phyloP scores from a whole-genome alignment of 1,140 invertebrate species.

The Archegozetes longisetosus region DNA sequence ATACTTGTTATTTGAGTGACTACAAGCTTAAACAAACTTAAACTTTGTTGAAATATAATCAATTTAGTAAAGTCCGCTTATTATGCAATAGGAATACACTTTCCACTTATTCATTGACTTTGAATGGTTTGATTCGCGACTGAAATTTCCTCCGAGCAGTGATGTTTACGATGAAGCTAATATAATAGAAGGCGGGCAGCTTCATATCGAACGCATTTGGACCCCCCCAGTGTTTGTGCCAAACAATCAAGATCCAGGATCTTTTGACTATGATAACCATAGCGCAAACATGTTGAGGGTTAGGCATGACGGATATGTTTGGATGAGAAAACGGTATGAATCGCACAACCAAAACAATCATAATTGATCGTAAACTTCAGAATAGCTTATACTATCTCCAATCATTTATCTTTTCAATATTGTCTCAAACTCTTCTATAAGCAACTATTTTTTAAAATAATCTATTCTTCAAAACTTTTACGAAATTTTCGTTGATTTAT shows the following conservation, averaged over 20 bases:
- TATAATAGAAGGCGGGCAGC: background rate
- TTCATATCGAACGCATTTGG: slow-evolving; percentile 15
- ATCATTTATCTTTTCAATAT: too few species aligned
- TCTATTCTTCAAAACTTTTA: too few species aligned
- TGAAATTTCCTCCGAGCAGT: background rate
- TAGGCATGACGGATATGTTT: background rate
- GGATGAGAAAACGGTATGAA: slow-evolving; percentile 5
- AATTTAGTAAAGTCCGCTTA: background rate
- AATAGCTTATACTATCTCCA: too few species aligned
- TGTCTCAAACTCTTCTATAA: too few species aligned
- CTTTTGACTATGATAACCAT: slow-evolving; percentile 1
- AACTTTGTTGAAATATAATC: background rate
- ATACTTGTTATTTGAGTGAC: background rate
- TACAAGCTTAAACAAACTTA: background rate
- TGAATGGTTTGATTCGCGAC: slow-evolving; percentile 5
- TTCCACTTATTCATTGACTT: slow-evolving; percentile 6
- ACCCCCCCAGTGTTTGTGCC: slow-evolving; percentile 16
- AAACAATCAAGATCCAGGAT: slow-evolving; percentile 16
- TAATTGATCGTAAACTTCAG: too few species aligned
- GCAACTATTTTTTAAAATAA: too few species aligned
- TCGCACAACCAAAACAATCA: too few species aligned
- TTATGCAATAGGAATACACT: background rate
- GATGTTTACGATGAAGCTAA: background rate
- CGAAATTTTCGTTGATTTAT: too few species aligned
- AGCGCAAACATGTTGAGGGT: background rate